These are phyloP conservation scores for Drosophila birchii DNA, from an alignment of 2,888 invertebrate species.

Conservation along the genomic window DNA sequence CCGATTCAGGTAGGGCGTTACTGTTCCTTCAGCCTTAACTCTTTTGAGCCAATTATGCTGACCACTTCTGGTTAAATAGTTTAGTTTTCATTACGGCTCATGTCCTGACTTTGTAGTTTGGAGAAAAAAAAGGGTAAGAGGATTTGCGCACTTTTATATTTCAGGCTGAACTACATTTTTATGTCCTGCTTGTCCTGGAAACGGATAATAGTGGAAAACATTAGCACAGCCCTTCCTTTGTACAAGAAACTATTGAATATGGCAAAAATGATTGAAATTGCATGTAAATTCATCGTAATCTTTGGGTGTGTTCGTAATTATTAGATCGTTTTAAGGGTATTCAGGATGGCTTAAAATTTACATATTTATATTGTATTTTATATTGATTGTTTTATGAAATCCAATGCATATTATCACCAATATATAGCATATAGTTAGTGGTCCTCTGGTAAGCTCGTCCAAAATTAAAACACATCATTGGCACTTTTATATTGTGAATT, in stretches of 20 bases:
- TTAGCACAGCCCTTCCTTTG: background rate
- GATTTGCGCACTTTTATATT: conserved; percentile 17
- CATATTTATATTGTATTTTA: background rate
- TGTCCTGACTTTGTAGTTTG: conserved; percentile 54
- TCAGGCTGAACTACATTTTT: conserved; percentile 18
- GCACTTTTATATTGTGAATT: no score
- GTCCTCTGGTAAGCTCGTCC: no score
- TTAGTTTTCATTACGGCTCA: conserved; percentile 45
- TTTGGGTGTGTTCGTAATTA: background rate
- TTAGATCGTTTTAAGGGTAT: background rate
- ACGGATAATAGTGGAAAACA: background rate
- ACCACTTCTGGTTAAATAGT: conserved; percentile 72
- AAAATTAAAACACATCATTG: no score
- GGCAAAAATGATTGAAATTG: background rate
- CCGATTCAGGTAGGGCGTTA: conserved; percentile 51
- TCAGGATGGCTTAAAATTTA: background rate
- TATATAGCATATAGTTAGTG: no score
- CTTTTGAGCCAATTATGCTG: conserved; percentile 71
- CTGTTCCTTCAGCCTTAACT: conserved; percentile 64
- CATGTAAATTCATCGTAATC: background rate
- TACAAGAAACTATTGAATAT: background rate
- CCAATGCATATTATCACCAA: no score
- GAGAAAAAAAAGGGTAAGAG: conserved; percentile 19
- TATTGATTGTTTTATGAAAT: background rate
- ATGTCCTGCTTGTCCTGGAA: conserved; percentile 20